phyloP scores from a whole-genome alignment of 2,888 invertebrate species.

The Caenorhabditis auriculariae region DNA sequence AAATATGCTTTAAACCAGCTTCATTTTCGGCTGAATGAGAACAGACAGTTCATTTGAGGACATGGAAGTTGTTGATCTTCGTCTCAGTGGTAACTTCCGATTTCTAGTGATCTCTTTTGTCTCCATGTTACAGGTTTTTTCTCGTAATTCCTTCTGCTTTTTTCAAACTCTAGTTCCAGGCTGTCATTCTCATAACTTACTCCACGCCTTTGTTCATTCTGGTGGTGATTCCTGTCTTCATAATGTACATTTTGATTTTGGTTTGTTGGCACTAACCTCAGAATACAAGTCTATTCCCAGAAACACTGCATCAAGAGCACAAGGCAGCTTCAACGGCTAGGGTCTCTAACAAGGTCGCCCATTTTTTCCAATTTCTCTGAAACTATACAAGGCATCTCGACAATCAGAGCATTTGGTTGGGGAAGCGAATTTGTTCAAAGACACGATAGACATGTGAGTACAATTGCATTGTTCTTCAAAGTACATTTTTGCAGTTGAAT shows the following conservation, averaged over 20 bases:
- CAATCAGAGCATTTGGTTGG: constrained; percentile 59
- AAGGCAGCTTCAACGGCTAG: constrained; percentile 72
- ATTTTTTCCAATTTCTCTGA: constrained; percentile 63
- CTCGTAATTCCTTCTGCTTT: constrained; percentile 16
- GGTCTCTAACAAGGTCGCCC: constrained; percentile 60
- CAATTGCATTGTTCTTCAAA: background rate
- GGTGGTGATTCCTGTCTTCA: constrained; percentile 56
- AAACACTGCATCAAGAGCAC: constrained; percentile 92
- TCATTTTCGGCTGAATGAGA: too few species aligned
- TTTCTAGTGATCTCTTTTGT: constrained; percentile 46
- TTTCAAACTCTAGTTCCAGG: constrained; percentile 9
- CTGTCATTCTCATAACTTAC: constrained; percentile 55
- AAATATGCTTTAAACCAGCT: background rate
- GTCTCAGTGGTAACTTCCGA: constrained; percentile 52
- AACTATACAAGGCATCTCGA: constrained; percentile 57
- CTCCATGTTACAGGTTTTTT: constrained; percentile 35
- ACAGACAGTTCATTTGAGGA: constrained; percentile 32
- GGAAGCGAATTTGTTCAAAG: constrained; percentile 42
- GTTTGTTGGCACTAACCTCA: constrained; percentile 11
- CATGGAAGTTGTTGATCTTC: constrained; percentile 59
- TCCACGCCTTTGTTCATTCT: constrained; percentile 57
- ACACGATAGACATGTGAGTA: constrained; percentile 21
- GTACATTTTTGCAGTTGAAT: constrained; percentile 27
- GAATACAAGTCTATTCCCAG: constrained; percentile 65
- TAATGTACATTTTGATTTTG: constrained; percentile 55